Base-by-base conservation (phyloP, 2,888 invertebrate species). In the Cephonodes hylas region DNA sequence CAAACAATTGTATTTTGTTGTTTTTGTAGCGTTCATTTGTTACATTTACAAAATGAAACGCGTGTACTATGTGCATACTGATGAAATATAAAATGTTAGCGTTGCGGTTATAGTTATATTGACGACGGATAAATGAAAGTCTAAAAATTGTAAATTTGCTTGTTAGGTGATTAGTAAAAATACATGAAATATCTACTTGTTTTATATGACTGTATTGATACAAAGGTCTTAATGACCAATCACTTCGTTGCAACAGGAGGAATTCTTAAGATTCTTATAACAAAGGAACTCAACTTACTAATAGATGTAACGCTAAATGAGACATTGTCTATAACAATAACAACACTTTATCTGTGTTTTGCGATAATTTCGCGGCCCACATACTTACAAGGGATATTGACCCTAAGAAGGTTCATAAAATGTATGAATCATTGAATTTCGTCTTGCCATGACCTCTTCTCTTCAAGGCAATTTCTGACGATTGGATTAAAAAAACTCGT, bases 351-450 rank as follows among this genome's bases (percentile, higher is more conserved):
- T 25, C 27, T 15, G 27, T 15, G 3, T 18, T 27, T 53, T 8
- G 48, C 27, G 27, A 31, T 53, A 18, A 53, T 53, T 53, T 23
- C 23, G 23, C 53, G 53, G 18, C 10, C 18, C 53, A 15, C 53
- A 48, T n/a, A 53, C 13, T 27, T 8, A 15, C 18, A 20, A 13
- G 18, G 31, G 27, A 18, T 53, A 31, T 53, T 53, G 53, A 53
- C 31, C 53, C 31, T 7, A 53, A 31, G 53, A 15, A 8, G 15
- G 15, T 48, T 44, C 10, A 20, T 44, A 38, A 38, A 38, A 38
- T 38, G 38, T 48, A 53, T 53, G 53, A 53, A 31, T 53, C 31
- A 53, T 18, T 53, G 7, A 31, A 31, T 53, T 53, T 53, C 48
- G 48, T 15, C 15, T 15, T 18, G 18, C 48, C 7, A 8, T 18